Conservation (phyloP, 2,797 vertebrate genomes). For the Ceryle rudis region DNA sequence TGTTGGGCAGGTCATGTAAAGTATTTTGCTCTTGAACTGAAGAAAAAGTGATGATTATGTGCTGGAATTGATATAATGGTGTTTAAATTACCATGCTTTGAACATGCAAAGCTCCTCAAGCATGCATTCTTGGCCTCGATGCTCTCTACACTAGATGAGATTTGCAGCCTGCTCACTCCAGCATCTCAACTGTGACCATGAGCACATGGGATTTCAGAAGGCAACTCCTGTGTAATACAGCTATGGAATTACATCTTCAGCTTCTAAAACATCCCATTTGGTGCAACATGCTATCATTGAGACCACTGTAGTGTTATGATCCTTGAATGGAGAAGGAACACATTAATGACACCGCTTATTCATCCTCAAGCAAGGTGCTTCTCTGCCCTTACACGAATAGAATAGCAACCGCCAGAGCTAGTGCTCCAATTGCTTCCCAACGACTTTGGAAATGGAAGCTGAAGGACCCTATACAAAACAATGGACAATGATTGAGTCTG, state of each 20-base stretch:
- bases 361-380: fast-evolving
- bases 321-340: not conserved
- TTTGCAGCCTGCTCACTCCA: not conserved
- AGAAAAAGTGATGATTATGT: not conserved
- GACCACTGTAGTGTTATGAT: fast-evolving
- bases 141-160: not conserved
- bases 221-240: not conserved
- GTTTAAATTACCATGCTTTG: not conserved
- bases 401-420: not conserved
- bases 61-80: not conserved
- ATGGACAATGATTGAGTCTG: fast-evolving
- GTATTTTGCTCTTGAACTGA: not conserved
- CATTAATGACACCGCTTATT: fast-evolving
- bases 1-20: fast-evolving
- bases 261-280: not conserved
- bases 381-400: not conserved
- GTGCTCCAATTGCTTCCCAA: not conserved
- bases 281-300: not conserved
- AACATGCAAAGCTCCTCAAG: not conserved
- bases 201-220: fast-evolving
- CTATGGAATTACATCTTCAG: not conserved
- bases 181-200: not conserved
- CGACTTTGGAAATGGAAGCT: not conserved
- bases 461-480: not conserved
- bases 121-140: fast-evolving